These are phyloP conservation scores for Theocolax elegans DNA, from an alignment of 1,140 invertebrate genomes.

Conservation along the genomic window DNA sequence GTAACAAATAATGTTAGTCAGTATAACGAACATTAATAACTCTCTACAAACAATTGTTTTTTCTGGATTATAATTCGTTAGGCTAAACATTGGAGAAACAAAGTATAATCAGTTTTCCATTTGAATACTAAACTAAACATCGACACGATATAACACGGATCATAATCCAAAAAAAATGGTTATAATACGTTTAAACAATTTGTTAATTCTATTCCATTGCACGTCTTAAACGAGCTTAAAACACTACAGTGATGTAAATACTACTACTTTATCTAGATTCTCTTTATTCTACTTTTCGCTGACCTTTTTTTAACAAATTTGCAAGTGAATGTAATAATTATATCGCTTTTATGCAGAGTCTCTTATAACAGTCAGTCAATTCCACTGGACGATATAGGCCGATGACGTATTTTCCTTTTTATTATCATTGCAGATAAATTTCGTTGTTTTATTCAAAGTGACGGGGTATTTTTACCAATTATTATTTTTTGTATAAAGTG, in stretches of 20 bases:
- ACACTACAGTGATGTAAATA: constrained; percentile 4
- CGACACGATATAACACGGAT: too few relatives aligned
- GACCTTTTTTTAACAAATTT: neutral
- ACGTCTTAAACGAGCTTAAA: constrained; percentile 14
- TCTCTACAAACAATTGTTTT: too few relatives aligned
- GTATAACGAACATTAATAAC: neutral
- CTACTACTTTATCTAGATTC: constrained; percentile 13
- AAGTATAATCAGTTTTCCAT: too few relatives aligned
- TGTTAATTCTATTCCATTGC: neutral
- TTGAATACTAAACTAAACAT: too few relatives aligned
- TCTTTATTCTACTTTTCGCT: neutral
- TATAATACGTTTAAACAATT: neutral
- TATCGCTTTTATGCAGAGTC: constrained; percentile 56
- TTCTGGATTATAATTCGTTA: too few relatives aligned
- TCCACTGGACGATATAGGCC: neutral
- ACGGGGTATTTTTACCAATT: too few relatives aligned
- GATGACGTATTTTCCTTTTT: too few relatives aligned
- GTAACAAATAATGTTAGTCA: neutral
- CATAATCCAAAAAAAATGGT: neutral
- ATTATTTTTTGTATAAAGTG: constrained; percentile 13
- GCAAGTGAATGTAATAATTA: constrained; percentile 43
- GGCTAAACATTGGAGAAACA: too few relatives aligned
- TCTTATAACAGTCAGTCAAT: constrained; percentile 63
- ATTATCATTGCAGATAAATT: too few relatives aligned
- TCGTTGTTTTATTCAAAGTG: too few relatives aligned